Percentiles rank a stretch among this genome's conserved stretches.
Conservation (phyloP, 2,113 vertebrate species). For the Merops nubicus region DNA sequence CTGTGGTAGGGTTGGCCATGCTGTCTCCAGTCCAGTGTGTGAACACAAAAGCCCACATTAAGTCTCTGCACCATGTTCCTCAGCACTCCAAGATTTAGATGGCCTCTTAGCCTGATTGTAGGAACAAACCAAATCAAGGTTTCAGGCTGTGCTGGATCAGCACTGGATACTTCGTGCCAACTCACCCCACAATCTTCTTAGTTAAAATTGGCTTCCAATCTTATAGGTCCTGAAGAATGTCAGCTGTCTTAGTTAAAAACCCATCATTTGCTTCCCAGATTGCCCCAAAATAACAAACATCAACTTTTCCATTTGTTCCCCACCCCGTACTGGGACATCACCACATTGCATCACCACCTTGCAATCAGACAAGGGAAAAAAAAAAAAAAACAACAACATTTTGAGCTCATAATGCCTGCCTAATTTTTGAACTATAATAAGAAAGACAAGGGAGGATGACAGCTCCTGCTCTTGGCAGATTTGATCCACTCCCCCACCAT, state of each 20-base stretch:
- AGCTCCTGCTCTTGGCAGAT: not conserved
- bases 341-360: not conserved
- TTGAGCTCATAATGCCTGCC: not conserved
- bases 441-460: not conserved
- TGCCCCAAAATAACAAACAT: not conserved
- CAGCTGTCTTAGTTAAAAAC: not conserved
- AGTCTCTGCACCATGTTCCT: fast-evolving
- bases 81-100: not conserved
- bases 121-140: not conserved
- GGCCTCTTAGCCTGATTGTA: not conserved
- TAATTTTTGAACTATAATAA: not conserved
- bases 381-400: too few species aligned
- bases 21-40: not conserved
- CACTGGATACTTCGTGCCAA: not conserved
- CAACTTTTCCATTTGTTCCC: not conserved
- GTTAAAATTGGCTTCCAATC: not conserved
- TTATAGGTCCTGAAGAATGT: not conserved
- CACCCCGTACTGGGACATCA: not conserved
- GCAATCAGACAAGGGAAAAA: not conserved
- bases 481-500: not conserved
- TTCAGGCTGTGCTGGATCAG: not conserved
- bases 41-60: not conserved
- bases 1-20: not conserved
- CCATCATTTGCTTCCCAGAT: not conserved
- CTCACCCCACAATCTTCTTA: not conserved